These are phyloP conservation scores for Mellivora capensis DNA, from an alignment of 2,113 vertebrate species.

Conservation along the genomic window DNA sequence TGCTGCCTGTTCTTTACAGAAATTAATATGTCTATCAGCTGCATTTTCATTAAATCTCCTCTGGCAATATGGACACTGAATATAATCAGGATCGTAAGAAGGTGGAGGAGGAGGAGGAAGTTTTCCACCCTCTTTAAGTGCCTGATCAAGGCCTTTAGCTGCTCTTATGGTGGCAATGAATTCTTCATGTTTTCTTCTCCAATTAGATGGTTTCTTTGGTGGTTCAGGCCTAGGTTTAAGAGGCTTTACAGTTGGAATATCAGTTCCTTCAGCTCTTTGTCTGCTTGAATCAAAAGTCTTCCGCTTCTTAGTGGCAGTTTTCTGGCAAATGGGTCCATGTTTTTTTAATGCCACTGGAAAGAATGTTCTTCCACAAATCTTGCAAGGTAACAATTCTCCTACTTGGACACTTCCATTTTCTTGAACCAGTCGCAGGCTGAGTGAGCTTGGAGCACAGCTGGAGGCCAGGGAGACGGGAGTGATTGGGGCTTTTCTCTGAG, in stretches of 20 bases:
- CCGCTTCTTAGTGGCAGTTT: constrained; percentile 88
- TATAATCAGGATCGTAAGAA: constrained; percentile 95
- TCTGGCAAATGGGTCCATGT: constrained; percentile 94
- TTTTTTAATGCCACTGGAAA: constrained; percentile 91
- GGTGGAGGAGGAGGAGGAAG: constrained; percentile 95
- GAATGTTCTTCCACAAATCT: constrained; percentile 93
- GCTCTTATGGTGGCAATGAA: constrained; percentile 95
- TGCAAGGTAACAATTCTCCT: constrained; percentile 89
- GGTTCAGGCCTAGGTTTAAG: constrained; percentile 94
- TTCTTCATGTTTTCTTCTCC: constrained; percentile 96
- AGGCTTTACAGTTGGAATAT: constrained; percentile 94
- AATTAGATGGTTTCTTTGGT: constrained; percentile 94
- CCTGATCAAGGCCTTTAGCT: constrained; percentile 89
- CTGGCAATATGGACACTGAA: constrained; percentile 96
- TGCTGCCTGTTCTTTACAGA: constrained; percentile 96
- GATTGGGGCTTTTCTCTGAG: no score
- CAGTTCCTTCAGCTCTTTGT: constrained; percentile 97
- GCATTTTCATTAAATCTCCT: constrained; percentile 94
- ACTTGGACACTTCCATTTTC: constrained; percentile 77
- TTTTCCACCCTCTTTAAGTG: constrained; percentile 92
- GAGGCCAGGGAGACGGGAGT: no score
- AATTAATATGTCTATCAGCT: constrained; percentile 97
- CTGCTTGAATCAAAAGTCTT: constrained; percentile 96
- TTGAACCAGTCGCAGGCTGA: no score
- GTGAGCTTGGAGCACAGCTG: no score